Percentiles rank a stretch among this genome's conserved stretches.
phyloP scores from a whole-genome alignment of 2,797 vertebrate genomes.

The Caiman crocodilus region DNA sequence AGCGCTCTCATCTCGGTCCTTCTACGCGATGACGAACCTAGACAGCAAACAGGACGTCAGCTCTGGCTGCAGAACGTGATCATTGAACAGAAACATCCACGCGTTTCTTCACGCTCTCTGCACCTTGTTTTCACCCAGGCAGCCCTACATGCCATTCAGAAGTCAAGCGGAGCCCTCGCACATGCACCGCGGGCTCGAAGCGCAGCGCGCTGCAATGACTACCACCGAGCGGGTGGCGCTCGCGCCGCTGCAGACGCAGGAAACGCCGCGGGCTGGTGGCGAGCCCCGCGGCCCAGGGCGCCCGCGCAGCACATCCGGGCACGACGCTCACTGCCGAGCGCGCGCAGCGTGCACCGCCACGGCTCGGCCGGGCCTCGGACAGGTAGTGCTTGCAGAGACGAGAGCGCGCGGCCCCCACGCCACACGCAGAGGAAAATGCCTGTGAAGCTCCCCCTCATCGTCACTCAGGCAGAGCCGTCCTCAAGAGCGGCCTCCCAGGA shows the following conservation, averaged over 20 bases:
- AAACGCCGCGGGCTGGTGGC: background rate
- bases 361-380: too few species aligned
- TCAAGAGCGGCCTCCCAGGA: background rate
- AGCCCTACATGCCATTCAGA: background rate
- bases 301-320: too few species aligned
- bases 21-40: background rate
- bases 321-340: too few species aligned
- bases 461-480: background rate
- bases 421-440: background rate
- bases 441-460: background rate
- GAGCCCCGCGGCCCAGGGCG: too few species aligned
- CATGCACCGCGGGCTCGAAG: background rate
- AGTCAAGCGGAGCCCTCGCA: background rate
- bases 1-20: too few species aligned
- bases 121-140: background rate
- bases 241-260: background rate
- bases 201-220: background rate
- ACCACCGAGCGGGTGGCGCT: background rate
- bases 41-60: too few species aligned
- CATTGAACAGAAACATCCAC: too few species aligned
- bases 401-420: background rate
- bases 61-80: background rate
- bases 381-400: too few species aligned
- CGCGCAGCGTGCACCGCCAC: too few species aligned
- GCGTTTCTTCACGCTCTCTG: background rate